Evolutionary conservation across 2,113 vertebrate genomes (phyloP).

Genomic region (Epinephelus cyanopodus): DNA sequence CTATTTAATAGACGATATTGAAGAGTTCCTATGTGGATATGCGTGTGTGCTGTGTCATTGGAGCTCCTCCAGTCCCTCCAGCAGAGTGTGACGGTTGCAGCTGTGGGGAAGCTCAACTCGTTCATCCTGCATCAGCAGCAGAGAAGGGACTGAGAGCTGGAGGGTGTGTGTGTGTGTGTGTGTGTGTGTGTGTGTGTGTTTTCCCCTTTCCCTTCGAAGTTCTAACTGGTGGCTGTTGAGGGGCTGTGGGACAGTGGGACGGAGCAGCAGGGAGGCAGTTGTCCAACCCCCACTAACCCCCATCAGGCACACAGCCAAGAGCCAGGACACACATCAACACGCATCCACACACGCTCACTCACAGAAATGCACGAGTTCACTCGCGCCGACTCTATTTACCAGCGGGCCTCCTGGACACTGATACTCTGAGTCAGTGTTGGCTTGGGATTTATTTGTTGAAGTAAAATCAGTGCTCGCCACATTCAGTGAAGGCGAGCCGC

Average conservation of each 20-base stretch:
- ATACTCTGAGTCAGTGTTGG: conserved; percentile 52
- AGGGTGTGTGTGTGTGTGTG: conserved; percentile 22
- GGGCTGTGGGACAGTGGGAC: conserved; percentile 52
- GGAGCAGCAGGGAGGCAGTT: conserved; percentile 54
- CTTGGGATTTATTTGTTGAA: conserved; percentile 60
- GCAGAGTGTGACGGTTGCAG: conserved; percentile 68
- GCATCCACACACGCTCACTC: neutral
- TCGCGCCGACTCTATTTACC: conserved; percentile 28
- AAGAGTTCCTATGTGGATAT: conserved; percentile 25
- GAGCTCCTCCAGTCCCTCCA: conserved; percentile 54
- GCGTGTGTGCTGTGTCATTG: conserved; percentile 45
- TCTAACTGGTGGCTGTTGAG: conserved; percentile 52
- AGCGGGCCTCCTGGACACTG: conserved; percentile 55
- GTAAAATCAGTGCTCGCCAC: conserved; percentile 54
- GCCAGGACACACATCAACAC: conserved; percentile 15
- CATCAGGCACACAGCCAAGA: conserved; percentile 63
- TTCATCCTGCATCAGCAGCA: conserved; percentile 51
- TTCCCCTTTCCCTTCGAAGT: neutral
- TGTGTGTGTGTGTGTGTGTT: conserved; percentile 17
- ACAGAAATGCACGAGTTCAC: conserved; percentile 22
- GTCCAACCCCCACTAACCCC: conserved; percentile 68
- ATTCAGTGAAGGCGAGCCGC: conserved; percentile 31
- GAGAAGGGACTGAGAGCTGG: conserved; percentile 30
- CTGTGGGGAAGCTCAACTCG: conserved; percentile 59
- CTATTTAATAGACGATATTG: conserved; percentile 25